A percentile compares a stretch with the other conserved stretches of the same genome.
phyloP scores from a whole-genome alignment of 1,140 invertebrate species.

The Euborellia annulipes region DNA sequence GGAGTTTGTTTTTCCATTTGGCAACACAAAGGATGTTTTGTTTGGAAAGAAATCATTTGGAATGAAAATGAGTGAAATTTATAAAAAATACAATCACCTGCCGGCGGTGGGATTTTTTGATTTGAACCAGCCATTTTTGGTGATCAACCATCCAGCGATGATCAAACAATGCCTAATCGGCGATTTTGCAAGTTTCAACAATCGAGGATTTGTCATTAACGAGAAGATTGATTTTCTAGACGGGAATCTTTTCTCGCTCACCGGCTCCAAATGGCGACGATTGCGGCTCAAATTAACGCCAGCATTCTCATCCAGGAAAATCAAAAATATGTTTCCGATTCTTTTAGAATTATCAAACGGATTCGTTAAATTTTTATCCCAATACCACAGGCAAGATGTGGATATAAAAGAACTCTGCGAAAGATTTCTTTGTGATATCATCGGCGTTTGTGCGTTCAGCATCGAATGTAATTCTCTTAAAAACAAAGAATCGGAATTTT shows the following conservation, averaged over 20 bases:
- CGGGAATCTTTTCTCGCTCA: conserved; percentile 14
- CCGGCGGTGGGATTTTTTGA: conserved; percentile 29
- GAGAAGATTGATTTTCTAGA: conserved; percentile 6
- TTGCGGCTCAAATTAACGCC: conserved; percentile 29
- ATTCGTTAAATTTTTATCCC: no score
- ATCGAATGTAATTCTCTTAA: conserved; percentile 35
- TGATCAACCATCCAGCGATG: conserved; percentile 33
- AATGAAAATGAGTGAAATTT: not conserved
- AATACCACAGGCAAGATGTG: no score
- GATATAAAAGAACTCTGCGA: no score
- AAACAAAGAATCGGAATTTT: conserved; percentile 27
- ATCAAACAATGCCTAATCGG: conserved; percentile 32
- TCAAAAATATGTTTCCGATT: conserved; percentile 24
- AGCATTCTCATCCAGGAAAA: conserved; percentile 31
- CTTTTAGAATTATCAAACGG: no score
- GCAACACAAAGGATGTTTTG: no score
- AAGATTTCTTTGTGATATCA: conserved; percentile 40
- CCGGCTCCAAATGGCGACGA: conserved; percentile 26
- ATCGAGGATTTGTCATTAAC: conserved; percentile 24
- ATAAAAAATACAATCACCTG: not conserved
- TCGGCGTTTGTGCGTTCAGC: conserved; percentile 39
- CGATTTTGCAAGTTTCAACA: conserved; percentile 32
- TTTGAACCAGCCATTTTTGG: conserved; percentile 28
- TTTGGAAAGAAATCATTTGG: no score
- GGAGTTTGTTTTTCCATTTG: conserved; percentile 21